Base-by-base conservation (phyloP, 2,797 vertebrate genomes). In the Premnoplex brunnescens region DNA sequence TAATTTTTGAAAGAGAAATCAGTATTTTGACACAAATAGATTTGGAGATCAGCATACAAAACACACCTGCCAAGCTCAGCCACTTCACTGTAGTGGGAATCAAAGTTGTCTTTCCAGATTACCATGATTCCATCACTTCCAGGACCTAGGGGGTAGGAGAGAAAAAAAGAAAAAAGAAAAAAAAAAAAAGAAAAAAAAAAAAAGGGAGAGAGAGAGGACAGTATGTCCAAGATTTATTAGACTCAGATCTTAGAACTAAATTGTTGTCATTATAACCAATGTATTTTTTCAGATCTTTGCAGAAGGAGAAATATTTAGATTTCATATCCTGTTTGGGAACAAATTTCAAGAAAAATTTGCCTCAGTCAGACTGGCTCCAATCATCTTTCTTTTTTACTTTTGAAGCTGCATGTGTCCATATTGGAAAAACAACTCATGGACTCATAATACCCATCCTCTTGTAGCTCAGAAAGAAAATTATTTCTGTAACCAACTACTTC, bases 101-200 rank as follows among this genome's bases (percentile, higher is more conserved):
- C 99, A 96, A 99, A 99, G 98, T 99, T 99, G 97, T 99, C 99
- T 92, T 99, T 99, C 99, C 99, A 99, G 98, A 98, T 98, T 97
- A 99, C 99, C 97, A 98, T 97, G 97, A 99, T 96, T 74, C 99
- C 99, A 55, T 99, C 99, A 86, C 97, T 98, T 96, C 99, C 99
- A 97, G 99, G 98, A 91, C 98, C 99, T 99, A 66, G 41, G 19
- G 52, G 11, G 44, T 12, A 17, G 11, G 18, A 5, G 5, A 39
- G 14, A 39, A 19, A 32, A 96, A 32, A 48, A 41, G 52, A 36
- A 43, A 81, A 7, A 64, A 63, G 6, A 39, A 14, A 41, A 6
- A 41, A 13, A 41, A 13, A 32, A 96, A 32, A 48, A 41, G 52
- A 36, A 43, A 81, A 7, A 64, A 63, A 14, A 39, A 14, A 41